Conservation (phyloP, 2,113 vertebrate genomes). For the Phalacrocorax brasilianus region DNA sequence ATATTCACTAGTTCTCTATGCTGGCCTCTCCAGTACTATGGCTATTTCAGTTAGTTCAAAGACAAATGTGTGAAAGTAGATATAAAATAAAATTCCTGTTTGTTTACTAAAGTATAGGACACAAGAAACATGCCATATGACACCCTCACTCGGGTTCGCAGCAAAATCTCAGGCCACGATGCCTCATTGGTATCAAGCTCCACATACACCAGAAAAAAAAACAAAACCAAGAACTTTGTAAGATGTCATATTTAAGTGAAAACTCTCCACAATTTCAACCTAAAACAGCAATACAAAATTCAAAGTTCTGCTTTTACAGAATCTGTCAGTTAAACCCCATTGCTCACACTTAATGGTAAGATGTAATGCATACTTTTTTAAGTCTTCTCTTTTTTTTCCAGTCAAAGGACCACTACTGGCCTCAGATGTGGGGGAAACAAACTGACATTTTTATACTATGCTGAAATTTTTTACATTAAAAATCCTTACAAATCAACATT, state of each 20-base stretch:
- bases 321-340: not conserved
- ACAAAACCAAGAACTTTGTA: not conserved
- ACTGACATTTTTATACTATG: not conserved
- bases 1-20: not conserved
- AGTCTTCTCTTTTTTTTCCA: not conserved
- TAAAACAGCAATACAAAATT: not conserved
- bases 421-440: not conserved
- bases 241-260: not conserved
- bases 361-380: not conserved
- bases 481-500: not conserved
- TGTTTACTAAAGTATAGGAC: not conserved
- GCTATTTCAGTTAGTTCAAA: not conserved
- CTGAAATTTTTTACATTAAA: not conserved
- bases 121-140: not conserved
- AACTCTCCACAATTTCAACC: not conserved
- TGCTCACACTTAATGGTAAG: not conserved
- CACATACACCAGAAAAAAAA: not conserved
- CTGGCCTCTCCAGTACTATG: not conserved
- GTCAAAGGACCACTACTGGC: not conserved
- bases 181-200: not conserved
- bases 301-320: not conserved
- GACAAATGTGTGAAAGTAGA: not conserved
- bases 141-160: not conserved
- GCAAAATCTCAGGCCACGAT: not conserved
- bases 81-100: not conserved